Conservation (phyloP, 1,140 invertebrate species). For the Lordiphosa clarofinis region DNA sequence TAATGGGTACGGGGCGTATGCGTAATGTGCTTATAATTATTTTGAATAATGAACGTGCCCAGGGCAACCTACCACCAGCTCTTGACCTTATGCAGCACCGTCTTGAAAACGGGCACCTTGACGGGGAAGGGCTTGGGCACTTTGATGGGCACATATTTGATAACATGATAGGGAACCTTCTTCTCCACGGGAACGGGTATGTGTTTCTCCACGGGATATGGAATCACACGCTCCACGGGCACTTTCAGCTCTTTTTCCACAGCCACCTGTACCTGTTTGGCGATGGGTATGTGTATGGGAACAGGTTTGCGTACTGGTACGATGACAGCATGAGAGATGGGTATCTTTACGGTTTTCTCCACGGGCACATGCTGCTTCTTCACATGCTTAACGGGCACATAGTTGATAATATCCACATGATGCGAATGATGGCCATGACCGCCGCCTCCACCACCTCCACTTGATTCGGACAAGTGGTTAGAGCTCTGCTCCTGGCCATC, state of each 20-base stretch:
- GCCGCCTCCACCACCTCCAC: conserved; percentile 25
- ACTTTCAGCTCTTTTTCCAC: conserved; percentile 86
- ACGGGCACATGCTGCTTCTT: conserved; percentile 86
- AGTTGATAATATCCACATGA: conserved; percentile 86
- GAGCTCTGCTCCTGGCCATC: conserved; percentile 49
- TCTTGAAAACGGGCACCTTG: conserved; percentile 88
- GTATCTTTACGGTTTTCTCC: conserved; percentile 84
- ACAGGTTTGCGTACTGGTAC: conserved; percentile 86
- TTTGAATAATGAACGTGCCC: conserved; percentile 32
- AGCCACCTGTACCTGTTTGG: conserved; percentile 85
- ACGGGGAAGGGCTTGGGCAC: conserved; percentile 87
- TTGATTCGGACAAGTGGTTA: conserved; percentile 45
- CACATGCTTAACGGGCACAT: conserved; percentile 84
- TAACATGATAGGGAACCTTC: conserved; percentile 85
- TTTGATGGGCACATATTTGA: conserved; percentile 86
- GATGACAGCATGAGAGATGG: conserved; percentile 86
- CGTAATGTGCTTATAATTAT: conserved; percentile 53
- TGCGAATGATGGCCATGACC: conserved; percentile 72
- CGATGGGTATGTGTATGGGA: conserved; percentile 86
- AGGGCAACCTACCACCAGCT: conserved; percentile 63
- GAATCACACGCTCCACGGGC: conserved; percentile 86
- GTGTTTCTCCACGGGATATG: conserved; percentile 86
- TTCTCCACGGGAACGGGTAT: conserved; percentile 88
- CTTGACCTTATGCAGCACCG: conserved; percentile 83
- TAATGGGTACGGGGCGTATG: conserved; percentile 30